Conservation (phyloP, 1,140 invertebrate species). For the Triops cancriformis region DNA sequence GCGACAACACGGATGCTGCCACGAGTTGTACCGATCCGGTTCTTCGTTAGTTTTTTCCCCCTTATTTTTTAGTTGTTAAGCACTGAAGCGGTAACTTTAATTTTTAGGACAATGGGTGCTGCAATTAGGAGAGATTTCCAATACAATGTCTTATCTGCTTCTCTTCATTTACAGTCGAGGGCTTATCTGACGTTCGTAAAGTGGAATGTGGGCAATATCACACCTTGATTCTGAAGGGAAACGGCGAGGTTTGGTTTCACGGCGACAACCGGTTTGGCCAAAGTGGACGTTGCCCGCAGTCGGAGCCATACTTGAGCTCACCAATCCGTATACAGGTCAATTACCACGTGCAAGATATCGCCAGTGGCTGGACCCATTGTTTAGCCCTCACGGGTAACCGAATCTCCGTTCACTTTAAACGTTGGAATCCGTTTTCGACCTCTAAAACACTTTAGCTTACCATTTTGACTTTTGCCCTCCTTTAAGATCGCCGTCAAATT, state of each 20-base stretch:
- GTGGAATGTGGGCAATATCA: constrained; percentile 64
- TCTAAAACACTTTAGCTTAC: not conserved
- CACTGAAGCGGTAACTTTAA: constrained; percentile 7
- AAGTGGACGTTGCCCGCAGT: constrained; percentile 45
- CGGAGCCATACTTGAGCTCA: constrained; percentile 42
- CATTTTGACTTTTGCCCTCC: not conserved
- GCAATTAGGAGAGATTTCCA: constrained; percentile 1
- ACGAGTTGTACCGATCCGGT: constrained; percentile 28
- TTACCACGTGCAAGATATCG: constrained; percentile 30
- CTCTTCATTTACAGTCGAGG: constrained; percentile 43
- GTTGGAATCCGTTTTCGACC: not conserved
- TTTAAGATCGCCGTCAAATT: constrained; percentile 46
- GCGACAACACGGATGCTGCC: constrained; percentile 43
- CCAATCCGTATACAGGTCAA: constrained; percentile 36
- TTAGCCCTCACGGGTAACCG: constrained; percentile 46
- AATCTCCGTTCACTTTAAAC: not conserved
- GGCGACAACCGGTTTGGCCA: constrained; percentile 69
- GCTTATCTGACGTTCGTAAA: constrained; percentile 44
- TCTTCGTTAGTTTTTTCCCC: constrained; percentile 26
- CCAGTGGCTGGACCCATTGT: constrained; percentile 66
- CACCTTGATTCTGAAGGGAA: constrained; percentile 51
- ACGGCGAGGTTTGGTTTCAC: constrained; percentile 53
- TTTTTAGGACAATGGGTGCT: not conserved
- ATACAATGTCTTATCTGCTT: not conserved
- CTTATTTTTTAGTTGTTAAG: not conserved